These are phyloP conservation scores for Brassicogethes aeneus DNA, from an alignment of 2,888 invertebrate species.

Conservation along the genomic window DNA sequence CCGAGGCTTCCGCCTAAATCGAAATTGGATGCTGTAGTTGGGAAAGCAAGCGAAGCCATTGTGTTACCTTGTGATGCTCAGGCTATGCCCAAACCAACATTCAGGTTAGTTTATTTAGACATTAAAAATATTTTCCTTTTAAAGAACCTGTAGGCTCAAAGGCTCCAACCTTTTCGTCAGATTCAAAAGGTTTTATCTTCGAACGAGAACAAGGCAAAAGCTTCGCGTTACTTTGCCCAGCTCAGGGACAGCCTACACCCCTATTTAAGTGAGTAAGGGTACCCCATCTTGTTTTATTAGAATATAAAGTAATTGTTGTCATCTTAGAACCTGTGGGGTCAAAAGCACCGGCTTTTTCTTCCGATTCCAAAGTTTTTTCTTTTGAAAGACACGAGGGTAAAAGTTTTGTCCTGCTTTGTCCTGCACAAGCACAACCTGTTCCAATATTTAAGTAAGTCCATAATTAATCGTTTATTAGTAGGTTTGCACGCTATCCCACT, in stretches of 20 bases:
- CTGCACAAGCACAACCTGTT: constrained; percentile 65
- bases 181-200: constrained; percentile 43
- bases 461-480: constrained; percentile 25
- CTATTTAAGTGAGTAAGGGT: constrained; percentile 48
- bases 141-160: constrained; percentile 49
- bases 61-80: constrained; percentile 45
- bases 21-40: constrained; percentile 26
- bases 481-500: constrained; percentile 39
- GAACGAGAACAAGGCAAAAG: constrained; percentile 37
- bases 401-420: constrained; percentile 63
- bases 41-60: constrained; percentile 22
- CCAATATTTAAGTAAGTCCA: constrained; percentile 52
- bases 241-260: constrained; percentile 58
- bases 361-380: constrained; percentile 42
- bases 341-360: constrained; percentile 43
- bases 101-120: constrained; percentile 17
- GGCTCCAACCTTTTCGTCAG: constrained; percentile 42
- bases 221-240: constrained; percentile 44
- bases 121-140: constrained; percentile 18
- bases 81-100: constrained; percentile 54
- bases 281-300: no score
- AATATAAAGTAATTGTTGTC: background rate
- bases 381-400: constrained; percentile 43
- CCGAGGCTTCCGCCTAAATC: constrained; percentile 40
- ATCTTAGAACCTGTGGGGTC: constrained; percentile 49